These are phyloP conservation scores for Micronycteris hirsuta DNA, from an alignment of 2,113 vertebrate species.

Conservation along the genomic window DNA sequence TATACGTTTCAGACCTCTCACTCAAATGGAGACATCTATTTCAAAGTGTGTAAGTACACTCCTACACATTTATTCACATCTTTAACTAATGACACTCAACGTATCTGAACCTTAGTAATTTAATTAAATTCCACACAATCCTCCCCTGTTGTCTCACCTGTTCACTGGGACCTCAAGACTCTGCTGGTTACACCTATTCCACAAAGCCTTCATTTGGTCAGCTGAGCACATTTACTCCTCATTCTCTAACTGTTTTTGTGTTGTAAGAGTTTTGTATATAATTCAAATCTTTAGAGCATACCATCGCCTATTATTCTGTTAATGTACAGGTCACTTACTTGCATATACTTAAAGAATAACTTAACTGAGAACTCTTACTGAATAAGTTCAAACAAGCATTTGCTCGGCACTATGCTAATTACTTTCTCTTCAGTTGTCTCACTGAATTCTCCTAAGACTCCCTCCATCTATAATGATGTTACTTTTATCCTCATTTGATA, in stretches of 20 bases:
- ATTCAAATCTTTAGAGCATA: not conserved
- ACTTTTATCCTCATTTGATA: not conserved
- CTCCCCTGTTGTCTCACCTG: not conserved
- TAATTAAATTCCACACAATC: not conserved
- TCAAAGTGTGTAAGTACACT: not conserved
- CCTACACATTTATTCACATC: not conserved
- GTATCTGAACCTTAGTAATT: not conserved
- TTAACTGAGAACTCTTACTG: not conserved
- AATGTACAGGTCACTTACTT: not conserved
- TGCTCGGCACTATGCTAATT: not conserved
- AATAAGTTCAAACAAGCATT: not conserved
- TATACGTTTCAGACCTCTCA: not conserved
- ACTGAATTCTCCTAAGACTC: conserved; percentile 12
- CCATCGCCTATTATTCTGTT: not conserved
- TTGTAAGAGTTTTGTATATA: not conserved
- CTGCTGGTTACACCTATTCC: not conserved
- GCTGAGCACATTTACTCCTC: not conserved
- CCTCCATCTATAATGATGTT: not conserved
- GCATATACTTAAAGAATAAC: not conserved
- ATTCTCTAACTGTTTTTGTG: not conserved
- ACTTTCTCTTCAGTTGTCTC: not conserved
- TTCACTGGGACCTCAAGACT: not conserved
- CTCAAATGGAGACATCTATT: not conserved
- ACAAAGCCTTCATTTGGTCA: not conserved
- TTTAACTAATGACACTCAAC: not conserved